Percentiles rank a stretch among this genome's conserved stretches.
Conservation (phyloP, 2,797 vertebrate genomes). For the Simalia tracyae region DNA sequence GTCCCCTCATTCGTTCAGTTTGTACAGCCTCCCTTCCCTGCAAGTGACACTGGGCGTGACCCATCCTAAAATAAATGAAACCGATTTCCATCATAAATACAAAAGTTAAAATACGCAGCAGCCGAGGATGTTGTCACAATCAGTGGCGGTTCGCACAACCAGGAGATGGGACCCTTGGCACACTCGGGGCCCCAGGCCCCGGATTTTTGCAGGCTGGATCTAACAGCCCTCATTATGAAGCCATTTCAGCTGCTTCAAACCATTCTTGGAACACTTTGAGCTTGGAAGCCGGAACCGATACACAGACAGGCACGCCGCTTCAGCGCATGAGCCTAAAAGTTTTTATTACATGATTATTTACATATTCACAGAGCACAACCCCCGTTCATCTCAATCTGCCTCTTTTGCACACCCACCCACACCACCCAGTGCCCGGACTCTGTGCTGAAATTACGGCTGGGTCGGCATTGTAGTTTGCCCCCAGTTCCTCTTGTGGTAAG, state of each 20-base stretch:
- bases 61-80: not conserved
- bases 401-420: not conserved
- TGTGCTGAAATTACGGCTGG: not conserved
- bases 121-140: not conserved
- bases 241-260: not conserved
- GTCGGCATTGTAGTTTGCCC: not conserved
- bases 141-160: not conserved
- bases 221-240: not conserved
- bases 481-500: not conserved
- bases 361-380: not conserved
- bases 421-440: not conserved
- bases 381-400: not conserved
- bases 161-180: not conserved
- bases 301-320: not conserved
- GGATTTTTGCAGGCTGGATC: not conserved
- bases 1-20: not conserved
- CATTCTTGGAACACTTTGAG: not conserved
- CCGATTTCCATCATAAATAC: not conserved
- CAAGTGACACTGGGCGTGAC: not conserved
- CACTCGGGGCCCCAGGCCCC: not conserved
- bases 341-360: constrained; percentile 7
- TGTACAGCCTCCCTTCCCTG: not conserved
- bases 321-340: not conserved
- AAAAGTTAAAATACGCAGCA: not conserved
- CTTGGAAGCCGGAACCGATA: not conserved